Evolutionary conservation across 2,888 invertebrate species (phyloP).

Genomic region (Scaptomyza flava): DNA sequence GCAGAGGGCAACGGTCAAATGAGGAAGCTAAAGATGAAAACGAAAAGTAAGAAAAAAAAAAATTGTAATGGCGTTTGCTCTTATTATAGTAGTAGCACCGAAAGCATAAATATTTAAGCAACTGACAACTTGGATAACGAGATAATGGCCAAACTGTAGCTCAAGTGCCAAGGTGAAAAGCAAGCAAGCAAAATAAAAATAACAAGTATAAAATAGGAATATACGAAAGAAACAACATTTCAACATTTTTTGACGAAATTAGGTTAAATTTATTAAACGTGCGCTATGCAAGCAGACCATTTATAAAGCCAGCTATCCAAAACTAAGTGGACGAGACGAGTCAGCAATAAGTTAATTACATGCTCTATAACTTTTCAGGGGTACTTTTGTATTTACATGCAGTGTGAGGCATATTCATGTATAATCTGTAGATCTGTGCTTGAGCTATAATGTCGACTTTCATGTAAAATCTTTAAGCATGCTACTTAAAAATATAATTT

Average conservation of each 20-base stretch:
- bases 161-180: slow-evolving; percentile 14
- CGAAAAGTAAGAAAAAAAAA: background rate
- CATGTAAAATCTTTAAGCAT: background rate
- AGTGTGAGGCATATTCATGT: background rate
- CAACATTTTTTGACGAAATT: slow-evolving; percentile 54
- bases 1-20: slow-evolving; percentile 5
- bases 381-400: background rate
- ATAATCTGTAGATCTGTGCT: no score
- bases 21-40: slow-evolving; percentile 6
- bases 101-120: slow-evolving; percentile 75
- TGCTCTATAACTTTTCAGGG: slow-evolving; percentile 11
- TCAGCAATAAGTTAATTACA: slow-evolving; percentile 44
- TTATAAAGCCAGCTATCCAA: slow-evolving; percentile 17
- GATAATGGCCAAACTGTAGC: slow-evolving; percentile 43
- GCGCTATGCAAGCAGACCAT: slow-evolving; percentile 12
- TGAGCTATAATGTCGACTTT: no score
- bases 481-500: background rate
- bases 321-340: slow-evolving; percentile 16
- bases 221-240: slow-evolving; percentile 4
- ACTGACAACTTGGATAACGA: slow-evolving; percentile 70
- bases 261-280: slow-evolving; percentile 59
- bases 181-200: background rate
- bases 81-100: slow-evolving; percentile 61
- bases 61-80: slow-evolving; percentile 70
- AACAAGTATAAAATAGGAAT: background rate